Evolutionary conservation across 92 coral and sea anemone species (phyloP), one percentile per base, ranked within the genome.

Genomic region (Palythoa grandiflora): DNA sequence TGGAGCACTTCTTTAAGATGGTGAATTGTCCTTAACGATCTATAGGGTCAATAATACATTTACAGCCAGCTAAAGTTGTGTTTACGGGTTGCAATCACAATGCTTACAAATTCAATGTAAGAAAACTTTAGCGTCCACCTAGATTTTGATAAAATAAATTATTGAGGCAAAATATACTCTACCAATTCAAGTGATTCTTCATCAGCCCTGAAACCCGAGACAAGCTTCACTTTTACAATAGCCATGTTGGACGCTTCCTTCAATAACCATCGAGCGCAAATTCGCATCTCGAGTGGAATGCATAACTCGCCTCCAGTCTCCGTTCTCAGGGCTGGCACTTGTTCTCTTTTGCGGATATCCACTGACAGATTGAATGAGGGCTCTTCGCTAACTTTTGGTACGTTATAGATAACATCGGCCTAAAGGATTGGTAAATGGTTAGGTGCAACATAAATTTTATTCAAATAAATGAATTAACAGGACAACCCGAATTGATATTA

Each of bases 211-310:
- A 91, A 97, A 28, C 98, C 99, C 21, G 99, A 93, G 47, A 95
- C 98, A 10, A 97, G 97, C 73, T 95, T 97, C 39, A 93, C 91
- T 75, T 95, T 98, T 19, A 97, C 87, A 19, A 97, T 96, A 21
- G 99, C 99, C 99, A 97, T 97, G 87, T 94, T 96, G 37, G 99
- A 97, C 15, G 77, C 73, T 71, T 91, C 97, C 50, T 93, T 94
- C 65, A 83, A 78, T 48, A 93, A 89, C 99, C 99, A 96, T 75
- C 97, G 89, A 75, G 96, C 93, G 39, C 91, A 87, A 60, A 97
- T 90, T 7, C 73, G 87, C 92, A 97, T 63, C 12, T 91, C 91
- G 83, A 97, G 89, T 14, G 99, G 98, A 13, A 79, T 57, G 50
- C 99, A 97, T 54, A 90, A 85, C 48, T 78, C 83, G 50, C 92